A percentile compares a stretch with the other conserved stretches of the same genome.
These are phyloP conservation scores for Sturnira hondurensis DNA, from an alignment of 2,113 vertebrate species.

Conservation along the genomic window DNA sequence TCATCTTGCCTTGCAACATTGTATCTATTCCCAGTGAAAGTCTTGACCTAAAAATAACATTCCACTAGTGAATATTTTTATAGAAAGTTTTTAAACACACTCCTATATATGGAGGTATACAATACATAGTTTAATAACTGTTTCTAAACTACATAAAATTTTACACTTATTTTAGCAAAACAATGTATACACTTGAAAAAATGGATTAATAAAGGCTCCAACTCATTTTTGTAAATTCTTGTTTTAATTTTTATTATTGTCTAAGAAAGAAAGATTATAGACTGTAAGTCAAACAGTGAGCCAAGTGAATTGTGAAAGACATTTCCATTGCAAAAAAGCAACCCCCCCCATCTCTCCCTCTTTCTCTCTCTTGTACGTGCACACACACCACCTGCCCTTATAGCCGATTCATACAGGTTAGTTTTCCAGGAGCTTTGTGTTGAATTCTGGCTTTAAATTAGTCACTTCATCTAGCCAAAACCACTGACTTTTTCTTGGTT, in stretches of 20 bases:
- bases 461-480: constrained; percentile 68
- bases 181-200: background rate
- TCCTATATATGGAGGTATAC: background rate
- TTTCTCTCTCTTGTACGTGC: background rate
- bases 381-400: background rate
- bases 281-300: constrained; percentile 17
- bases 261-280: background rate
- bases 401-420: constrained; percentile 41
- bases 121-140: background rate
- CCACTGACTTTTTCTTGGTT: constrained; percentile 75
- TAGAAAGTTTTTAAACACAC: background rate
- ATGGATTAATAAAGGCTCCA: background rate
- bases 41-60: background rate
- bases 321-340: background rate
- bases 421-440: constrained; percentile 64
- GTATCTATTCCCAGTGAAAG: background rate
- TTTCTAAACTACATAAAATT: background rate
- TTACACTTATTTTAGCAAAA: background rate
- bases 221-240: background rate
- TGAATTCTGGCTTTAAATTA: constrained; percentile 71
- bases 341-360: background rate
- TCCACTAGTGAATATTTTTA: background rate
- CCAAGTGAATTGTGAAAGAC: constrained; percentile 25
- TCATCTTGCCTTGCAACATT: background rate
- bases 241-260: background rate